Percentiles rank a stretch among this genome's conserved stretches.
phyloP scores from a whole-genome alignment of 2,888 invertebrate species.

The Tuta absoluta region DNA sequence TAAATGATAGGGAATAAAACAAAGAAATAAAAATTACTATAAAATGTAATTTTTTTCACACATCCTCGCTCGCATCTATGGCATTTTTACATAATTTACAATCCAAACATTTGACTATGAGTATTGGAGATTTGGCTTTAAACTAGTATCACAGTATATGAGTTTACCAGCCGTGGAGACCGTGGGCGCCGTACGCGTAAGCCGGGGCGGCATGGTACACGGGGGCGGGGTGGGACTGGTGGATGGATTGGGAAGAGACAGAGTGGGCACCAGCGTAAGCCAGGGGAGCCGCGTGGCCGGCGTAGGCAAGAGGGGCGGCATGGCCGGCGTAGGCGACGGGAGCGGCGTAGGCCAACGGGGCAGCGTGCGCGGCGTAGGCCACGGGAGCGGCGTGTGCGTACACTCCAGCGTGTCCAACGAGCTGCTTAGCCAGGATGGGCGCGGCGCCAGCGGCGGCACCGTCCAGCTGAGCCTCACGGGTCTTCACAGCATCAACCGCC shows the following conservation, averaged over 20 bases:
- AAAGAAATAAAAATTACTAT: slow-evolving; percentile 28
- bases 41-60: slow-evolving; percentile 71
- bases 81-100: slow-evolving; percentile 69
- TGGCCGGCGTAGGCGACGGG: slow-evolving; percentile 40
- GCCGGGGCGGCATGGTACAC: slow-evolving; percentile 46
- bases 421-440: slow-evolving; percentile 70
- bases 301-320: slow-evolving; percentile 43
- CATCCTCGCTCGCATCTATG: slow-evolving; percentile 76
- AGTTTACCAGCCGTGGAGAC: slow-evolving; percentile 70
- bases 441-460: slow-evolving; percentile 75
- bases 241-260: slow-evolving; percentile 62
- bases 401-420: slow-evolving; percentile 60
- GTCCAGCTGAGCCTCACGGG: slow-evolving; percentile 69
- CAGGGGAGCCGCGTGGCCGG: slow-evolving; percentile 41
- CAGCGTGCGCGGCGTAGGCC: slow-evolving; percentile 45
- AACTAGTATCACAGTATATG: slow-evolving; percentile 59
- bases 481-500: slow-evolving; percentile 71
- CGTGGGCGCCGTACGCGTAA: slow-evolving; percentile 36
- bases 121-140: slow-evolving; percentile 68
- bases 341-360: slow-evolving; percentile 41
- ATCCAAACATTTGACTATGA: slow-evolving; percentile 59
- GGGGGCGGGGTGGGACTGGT: slow-evolving; percentile 69
- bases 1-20: slow-evolving; percentile 9
- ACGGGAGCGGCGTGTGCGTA: slow-evolving; percentile 36
- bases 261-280: slow-evolving; percentile 48